Percentiles rank a stretch among this genome's conserved stretches.
Evolutionary conservation across 2,888 invertebrate species (phyloP).

Genomic region (Sceliomorpha sp.): DNA sequence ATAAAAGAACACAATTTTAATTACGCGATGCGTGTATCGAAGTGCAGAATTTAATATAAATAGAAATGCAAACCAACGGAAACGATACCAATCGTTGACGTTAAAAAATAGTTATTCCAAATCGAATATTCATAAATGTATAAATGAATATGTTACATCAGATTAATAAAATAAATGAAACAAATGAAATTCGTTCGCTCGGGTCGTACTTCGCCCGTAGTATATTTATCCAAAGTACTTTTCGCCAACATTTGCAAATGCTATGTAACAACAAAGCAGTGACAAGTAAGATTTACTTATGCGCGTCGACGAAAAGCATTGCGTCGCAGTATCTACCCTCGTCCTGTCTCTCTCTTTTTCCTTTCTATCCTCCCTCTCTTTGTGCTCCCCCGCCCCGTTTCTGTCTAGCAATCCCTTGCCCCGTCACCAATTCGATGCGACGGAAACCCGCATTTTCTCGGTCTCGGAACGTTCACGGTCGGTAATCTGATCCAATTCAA

Average conservation of each 20-base stretch:
- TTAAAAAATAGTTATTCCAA: too few species aligned
- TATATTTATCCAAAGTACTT: too few species aligned
- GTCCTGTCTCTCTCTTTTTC: neutral
- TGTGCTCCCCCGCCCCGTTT: slow-evolving; percentile 31
- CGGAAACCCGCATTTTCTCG: slow-evolving; percentile 70
- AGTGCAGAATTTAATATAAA: too few species aligned
- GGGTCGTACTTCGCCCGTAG: too few species aligned
- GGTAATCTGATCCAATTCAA: slow-evolving; percentile 73
- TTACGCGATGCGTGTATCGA: too few species aligned
- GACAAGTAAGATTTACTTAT: slow-evolving; percentile 30
- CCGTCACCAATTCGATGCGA: slow-evolving; percentile 68
- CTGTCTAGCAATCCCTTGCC: slow-evolving; percentile 68
- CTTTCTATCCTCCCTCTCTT: neutral
- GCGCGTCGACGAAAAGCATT: slow-evolving; percentile 16
- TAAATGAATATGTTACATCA: too few species aligned
- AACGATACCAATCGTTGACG: too few species aligned
- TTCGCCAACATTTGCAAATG: neutral
- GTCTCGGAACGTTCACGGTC: slow-evolving; percentile 62
- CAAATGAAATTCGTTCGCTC: too few species aligned
- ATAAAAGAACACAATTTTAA: too few species aligned
- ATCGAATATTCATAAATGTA: too few species aligned
- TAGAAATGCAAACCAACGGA: too few species aligned
- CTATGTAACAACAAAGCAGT: slow-evolving; percentile 15
- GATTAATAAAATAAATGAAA: too few species aligned
- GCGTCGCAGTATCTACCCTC: slow-evolving; percentile 6